Conservation (phyloP, 2,113 vertebrate genomes). For the Corynorhinus townsendii region DNA sequence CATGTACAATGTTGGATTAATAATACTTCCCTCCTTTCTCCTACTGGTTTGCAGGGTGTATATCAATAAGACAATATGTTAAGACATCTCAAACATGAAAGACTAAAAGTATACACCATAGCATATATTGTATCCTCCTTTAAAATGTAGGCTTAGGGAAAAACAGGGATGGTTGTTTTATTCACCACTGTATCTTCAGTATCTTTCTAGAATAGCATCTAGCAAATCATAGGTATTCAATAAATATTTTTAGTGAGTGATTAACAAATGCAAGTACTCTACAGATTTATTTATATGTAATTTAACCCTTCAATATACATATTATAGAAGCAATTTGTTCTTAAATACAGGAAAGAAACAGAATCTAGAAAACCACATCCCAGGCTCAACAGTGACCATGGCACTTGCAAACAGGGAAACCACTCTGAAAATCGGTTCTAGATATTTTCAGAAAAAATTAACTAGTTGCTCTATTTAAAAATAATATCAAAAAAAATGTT, state of each 20-base stretch:
- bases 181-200: not conserved
- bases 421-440: not conserved
- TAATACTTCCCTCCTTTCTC: not conserved
- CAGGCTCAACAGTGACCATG: not conserved
- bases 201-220: not conserved
- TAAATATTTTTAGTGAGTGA: not conserved
- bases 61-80: not conserved
- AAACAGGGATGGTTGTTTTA: not conserved
- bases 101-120: not conserved
- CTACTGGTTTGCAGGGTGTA: not conserved
- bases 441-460: conserved; percentile 14
- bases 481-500: no score
- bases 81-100: not conserved
- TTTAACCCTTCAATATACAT: not conserved
- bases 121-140: not conserved
- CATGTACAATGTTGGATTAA: not conserved
- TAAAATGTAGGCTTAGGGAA: not conserved
- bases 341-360: conserved; percentile 8
- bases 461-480: conserved; percentile 12
- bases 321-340: not conserved
- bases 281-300: not conserved
- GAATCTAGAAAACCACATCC: not conserved
- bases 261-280: not conserved
- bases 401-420: not conserved
- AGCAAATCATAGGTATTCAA: not conserved